Evolutionary conservation across 2,113 vertebrate species (phyloP).

Genomic region (Callionymus lyra): DNA sequence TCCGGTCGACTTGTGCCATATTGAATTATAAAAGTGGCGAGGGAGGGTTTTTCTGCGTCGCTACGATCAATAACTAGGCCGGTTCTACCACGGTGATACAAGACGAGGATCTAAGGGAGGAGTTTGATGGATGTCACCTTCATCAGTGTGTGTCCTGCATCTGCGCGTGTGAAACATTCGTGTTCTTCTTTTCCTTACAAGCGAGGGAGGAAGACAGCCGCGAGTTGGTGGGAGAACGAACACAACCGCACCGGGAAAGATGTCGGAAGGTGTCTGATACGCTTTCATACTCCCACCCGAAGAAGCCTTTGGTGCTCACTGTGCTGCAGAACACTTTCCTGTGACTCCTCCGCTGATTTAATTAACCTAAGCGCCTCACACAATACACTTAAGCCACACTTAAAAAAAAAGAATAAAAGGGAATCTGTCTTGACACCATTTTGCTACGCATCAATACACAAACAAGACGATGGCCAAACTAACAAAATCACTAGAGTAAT

Average conservation of each 20-base stretch:
- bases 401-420: too few species aligned
- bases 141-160: slow-evolving; percentile 33
- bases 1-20: slow-evolving; percentile 38
- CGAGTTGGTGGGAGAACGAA: background rate
- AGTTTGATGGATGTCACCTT: slow-evolving; percentile 60
- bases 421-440: too few species aligned
- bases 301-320: slow-evolving; percentile 43
- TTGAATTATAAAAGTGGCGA: slow-evolving; percentile 49
- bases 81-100: slow-evolving; percentile 46
- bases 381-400: slow-evolving; percentile 14
- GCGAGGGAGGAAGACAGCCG: slow-evolving; percentile 34
- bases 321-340: slow-evolving; percentile 35
- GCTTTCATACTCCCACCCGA: slow-evolving; percentile 49
- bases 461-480: too few species aligned
- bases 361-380: slow-evolving; percentile 51
- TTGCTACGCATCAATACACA: too few species aligned
- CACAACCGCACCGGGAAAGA: background rate
- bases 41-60: slow-evolving; percentile 28
- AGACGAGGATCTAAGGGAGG: slow-evolving; percentile 34
- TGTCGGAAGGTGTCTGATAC: slow-evolving; percentile 34
- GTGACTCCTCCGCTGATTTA: slow-evolving; percentile 48
- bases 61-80: slow-evolving; percentile 41
- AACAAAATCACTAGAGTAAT: too few species aligned
- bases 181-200: background rate
- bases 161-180: slow-evolving; percentile 8